A percentile compares a stretch with the other conserved stretches of the same genome.
Evolutionary conservation across 2,888 invertebrate species (phyloP).

Genomic region (Parnassius smintheus): DNA sequence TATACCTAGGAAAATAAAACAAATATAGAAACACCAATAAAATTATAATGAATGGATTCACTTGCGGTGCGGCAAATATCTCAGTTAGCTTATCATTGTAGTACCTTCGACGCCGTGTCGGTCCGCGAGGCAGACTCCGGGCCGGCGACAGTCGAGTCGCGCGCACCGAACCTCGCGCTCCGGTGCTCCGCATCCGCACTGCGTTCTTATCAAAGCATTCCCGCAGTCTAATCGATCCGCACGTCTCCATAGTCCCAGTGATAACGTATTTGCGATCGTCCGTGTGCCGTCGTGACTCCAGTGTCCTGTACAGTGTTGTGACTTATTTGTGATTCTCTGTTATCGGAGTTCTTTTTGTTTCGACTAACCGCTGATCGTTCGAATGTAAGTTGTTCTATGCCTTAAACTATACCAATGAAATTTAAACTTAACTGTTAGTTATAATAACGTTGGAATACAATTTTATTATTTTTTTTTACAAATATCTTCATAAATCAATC

Average conservation of each 20-base stretch:
- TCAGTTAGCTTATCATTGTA: slow-evolving; percentile 41
- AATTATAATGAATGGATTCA: slow-evolving; percentile 61
- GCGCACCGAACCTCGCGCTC: slow-evolving; percentile 58
- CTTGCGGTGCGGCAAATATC: slow-evolving; percentile 56
- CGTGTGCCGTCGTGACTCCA: slow-evolving; percentile 62
- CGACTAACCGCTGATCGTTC: slow-evolving; percentile 22
- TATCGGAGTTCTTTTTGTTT: slow-evolving; percentile 36
- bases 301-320: slow-evolving; percentile 50
- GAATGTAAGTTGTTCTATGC: slow-evolving; percentile 27
- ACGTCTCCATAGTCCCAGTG: slow-evolving; percentile 55
- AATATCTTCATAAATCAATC: no score
- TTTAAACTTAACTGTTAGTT: background rate
- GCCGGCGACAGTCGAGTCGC: slow-evolving; percentile 59
- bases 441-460: background rate
- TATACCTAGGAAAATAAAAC: slow-evolving; percentile 10
- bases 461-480: no score
- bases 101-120: slow-evolving; percentile 28
- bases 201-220: slow-evolving; percentile 64
- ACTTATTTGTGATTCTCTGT: slow-evolving; percentile 44
- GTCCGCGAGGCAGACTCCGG: slow-evolving; percentile 21
- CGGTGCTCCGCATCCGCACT: slow-evolving; percentile 38
- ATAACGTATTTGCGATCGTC: slow-evolving; percentile 51
- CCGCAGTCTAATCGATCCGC: slow-evolving; percentile 73
- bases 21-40: slow-evolving; percentile 27
- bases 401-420: background rate